A percentile compares a stretch with the other conserved stretches of the same genome.
These are phyloP conservation scores for Caenorhabditis japonica DNA, from an alignment of 2,888 invertebrate genomes.

Conservation along the genomic window DNA sequence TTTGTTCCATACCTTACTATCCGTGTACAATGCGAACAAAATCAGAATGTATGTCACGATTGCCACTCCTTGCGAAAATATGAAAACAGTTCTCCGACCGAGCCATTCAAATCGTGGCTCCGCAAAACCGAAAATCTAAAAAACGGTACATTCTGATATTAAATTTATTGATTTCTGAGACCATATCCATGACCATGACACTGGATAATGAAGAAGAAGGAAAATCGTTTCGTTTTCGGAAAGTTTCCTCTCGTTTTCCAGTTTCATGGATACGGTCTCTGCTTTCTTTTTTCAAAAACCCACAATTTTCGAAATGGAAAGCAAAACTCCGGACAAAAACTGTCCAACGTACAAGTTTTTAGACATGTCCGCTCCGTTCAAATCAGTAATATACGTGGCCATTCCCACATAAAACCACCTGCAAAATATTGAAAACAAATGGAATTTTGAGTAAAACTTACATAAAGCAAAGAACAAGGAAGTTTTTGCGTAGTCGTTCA, in stretches of 20 bases:
- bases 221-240: no score
- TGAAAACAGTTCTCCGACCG: constrained; percentile 30
- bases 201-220: no score
- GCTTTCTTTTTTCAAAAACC: no score
- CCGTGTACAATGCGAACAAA: constrained; percentile 25
- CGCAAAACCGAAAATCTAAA: constrained; percentile 33
- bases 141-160: neutral
- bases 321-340: constrained; percentile 39
- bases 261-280: no score
- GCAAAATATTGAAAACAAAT: neutral
- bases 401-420: constrained; percentile 53
- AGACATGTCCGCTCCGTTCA: constrained; percentile 49
- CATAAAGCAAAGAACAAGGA: constrained; percentile 41
- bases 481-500: constrained; percentile 19
- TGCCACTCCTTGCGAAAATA: constrained; percentile 27
- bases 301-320: constrained; percentile 46
- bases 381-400: constrained; percentile 44
- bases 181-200: no score
- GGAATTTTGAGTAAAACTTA: constrained; percentile 1
- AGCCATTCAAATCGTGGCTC: constrained; percentile 45
- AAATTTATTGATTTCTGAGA: no score
- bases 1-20: constrained; percentile 36
- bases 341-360: constrained; percentile 49
- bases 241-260: no score
- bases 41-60: constrained; percentile 31